Conservation (phyloP, 2,888 invertebrate species). For the Apamea sordens region DNA sequence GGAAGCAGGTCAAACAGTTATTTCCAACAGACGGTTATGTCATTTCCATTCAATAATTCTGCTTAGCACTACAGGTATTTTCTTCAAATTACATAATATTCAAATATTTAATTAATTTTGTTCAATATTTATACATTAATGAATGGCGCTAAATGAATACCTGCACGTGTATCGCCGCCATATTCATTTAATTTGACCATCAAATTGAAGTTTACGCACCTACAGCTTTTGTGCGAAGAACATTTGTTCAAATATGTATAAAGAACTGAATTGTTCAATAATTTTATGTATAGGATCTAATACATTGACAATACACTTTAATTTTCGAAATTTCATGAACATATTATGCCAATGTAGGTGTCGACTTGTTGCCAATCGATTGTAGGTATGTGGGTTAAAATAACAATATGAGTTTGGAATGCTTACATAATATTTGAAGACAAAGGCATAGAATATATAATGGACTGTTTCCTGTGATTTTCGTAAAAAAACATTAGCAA, state of each 20-base stretch:
- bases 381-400: slow-evolving; percentile 24
- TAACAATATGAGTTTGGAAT: background rate
- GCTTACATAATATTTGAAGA: background rate
- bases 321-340: slow-evolving; percentile 19
- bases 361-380: background rate
- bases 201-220: slow-evolving; percentile 19
- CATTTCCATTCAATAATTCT: background rate
- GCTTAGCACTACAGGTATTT: background rate
- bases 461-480: background rate
- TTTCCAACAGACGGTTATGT: slow-evolving; percentile 3
- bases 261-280: slow-evolving; percentile 19
- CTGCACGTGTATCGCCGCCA: background rate
- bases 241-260: slow-evolving; percentile 52
- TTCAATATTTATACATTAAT: background rate
- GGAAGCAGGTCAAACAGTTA: background rate
- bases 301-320: slow-evolving; percentile 35
- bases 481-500: background rate
- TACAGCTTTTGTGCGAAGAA: slow-evolving; percentile 12
- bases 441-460: background rate
- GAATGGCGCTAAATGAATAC: slow-evolving; percentile 1
- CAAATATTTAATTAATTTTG: background rate
- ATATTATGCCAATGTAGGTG: slow-evolving; percentile 3
- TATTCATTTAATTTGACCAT: slow-evolving; percentile 36
- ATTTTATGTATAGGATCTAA: slow-evolving; percentile 18
- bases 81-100: background rate